These are phyloP conservation scores for Eudemis profundana DNA, from an alignment of 2,888 invertebrate species.

Conservation along the genomic window DNA sequence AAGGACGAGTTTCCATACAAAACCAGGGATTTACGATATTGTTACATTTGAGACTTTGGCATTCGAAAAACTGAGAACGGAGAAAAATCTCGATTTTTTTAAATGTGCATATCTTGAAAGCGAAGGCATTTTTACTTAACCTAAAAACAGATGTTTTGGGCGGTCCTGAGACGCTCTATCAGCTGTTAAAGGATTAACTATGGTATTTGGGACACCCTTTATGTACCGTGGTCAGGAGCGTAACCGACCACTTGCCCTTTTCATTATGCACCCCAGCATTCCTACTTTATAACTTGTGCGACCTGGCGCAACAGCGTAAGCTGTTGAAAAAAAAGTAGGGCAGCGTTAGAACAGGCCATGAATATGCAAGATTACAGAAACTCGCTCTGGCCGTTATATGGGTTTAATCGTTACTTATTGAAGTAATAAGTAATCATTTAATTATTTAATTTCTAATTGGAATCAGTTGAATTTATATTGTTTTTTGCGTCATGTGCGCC, in stretches of 20 bases:
- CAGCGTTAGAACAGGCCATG: conserved; percentile 45
- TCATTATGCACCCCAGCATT: conserved; percentile 63
- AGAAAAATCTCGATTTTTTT: too few relatives aligned
- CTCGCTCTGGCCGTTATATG: conserved; percentile 19
- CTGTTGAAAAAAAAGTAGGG: conserved; percentile 15
- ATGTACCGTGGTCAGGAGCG: conserved; percentile 26
- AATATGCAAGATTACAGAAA: conserved; percentile 50
- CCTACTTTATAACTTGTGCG: conserved; percentile 9
- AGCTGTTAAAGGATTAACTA: too few relatives aligned
- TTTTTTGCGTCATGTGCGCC: too few relatives aligned
- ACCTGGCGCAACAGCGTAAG: conserved; percentile 21
- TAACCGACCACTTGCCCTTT: conserved; percentile 63
- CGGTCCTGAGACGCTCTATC: background rate
- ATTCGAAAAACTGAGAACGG: too few relatives aligned
- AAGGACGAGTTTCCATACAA: too few relatives aligned
- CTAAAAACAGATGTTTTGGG: too few relatives aligned
- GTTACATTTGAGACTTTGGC: too few relatives aligned
- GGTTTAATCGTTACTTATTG: conserved; percentile 1
- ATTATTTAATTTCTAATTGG: too few relatives aligned
- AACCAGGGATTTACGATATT: too few relatives aligned
- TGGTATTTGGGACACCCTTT: too few relatives aligned
- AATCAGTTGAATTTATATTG: background rate
- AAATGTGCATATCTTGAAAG: too few relatives aligned
- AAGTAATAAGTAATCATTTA: conserved; percentile 11
- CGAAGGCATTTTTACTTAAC: too few relatives aligned